Conservation (phyloP, 2,113 vertebrate genomes). For the Verasper variegatus region DNA sequence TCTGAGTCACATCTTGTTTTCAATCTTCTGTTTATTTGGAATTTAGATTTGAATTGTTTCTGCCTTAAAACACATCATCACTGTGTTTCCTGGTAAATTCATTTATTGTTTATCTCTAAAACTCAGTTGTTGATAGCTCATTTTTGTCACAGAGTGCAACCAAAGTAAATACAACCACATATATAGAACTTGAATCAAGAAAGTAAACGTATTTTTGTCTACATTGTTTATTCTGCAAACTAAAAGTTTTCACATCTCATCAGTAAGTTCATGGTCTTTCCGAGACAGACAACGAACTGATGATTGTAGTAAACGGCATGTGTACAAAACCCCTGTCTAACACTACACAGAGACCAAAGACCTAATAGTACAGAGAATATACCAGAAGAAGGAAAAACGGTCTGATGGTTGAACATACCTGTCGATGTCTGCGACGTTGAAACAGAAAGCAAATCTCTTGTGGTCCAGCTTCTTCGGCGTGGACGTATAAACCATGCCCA, state of each 20-base stretch:
- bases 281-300: no score
- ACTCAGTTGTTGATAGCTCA: background rate
- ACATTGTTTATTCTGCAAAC: no score
- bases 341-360: background rate
- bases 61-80: background rate
- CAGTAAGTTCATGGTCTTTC: no score
- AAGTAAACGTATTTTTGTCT: no score
- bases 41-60: background rate
- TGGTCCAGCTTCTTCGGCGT: constrained; percentile 80
- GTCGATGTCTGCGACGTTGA: constrained; percentile 76
- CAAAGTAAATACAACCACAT: background rate
- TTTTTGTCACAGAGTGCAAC: background rate
- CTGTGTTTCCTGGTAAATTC: background rate
- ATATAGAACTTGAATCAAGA: no score
- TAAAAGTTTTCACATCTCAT: no score
- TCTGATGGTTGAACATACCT: constrained; percentile 61
- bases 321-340: no score
- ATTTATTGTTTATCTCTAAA: background rate
- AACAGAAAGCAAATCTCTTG: constrained; percentile 79
- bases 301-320: no score
- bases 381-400: background rate
- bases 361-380: background rate
- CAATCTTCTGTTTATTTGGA: background rate
- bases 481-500: constrained; percentile 79
- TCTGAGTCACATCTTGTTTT: background rate